Evolutionary conservation across 2,888 invertebrate species (phyloP).

Genomic region (Rhodophaea formosa): DNA sequence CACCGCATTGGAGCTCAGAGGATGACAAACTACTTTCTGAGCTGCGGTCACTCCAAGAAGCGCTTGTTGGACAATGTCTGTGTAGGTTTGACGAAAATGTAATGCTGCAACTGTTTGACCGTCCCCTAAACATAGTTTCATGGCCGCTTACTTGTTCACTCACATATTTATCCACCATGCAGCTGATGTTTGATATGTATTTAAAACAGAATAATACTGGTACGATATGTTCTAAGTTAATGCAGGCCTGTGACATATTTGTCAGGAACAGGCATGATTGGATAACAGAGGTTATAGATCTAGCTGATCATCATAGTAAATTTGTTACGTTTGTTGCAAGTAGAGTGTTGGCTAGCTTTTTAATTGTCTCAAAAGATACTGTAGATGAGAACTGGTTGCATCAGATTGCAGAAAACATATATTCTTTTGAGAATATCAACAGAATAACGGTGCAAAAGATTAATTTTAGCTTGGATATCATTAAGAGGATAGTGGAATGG

Average conservation of each 20-base stretch:
- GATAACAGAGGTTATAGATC: conserved; percentile 90
- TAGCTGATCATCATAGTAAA: conserved; percentile 89
- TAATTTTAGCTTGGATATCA: conserved; percentile 91
- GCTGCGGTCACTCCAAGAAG: conserved; percentile 83
- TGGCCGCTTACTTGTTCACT: conserved; percentile 80
- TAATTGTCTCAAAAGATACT: conserved; percentile 91
- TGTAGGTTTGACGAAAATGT: conserved; percentile 88
- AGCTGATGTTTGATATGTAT: conserved; percentile 91
- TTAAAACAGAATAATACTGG: conserved; percentile 91
- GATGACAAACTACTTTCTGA: conserved; percentile 73
- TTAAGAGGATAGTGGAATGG: conserved; percentile 93
- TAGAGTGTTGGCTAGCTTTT: conserved; percentile 89
- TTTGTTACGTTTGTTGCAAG: conserved; percentile 91
- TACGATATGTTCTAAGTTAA: conserved; percentile 89
- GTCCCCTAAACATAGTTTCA: conserved; percentile 74
- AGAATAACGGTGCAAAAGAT: conserved; percentile 87
- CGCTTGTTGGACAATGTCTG: conserved; percentile 88
- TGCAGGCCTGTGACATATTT: conserved; percentile 89
- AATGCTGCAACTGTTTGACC: conserved; percentile 86
- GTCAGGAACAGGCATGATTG: conserved; percentile 91
- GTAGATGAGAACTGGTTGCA: conserved; percentile 91
- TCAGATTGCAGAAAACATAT: conserved; percentile 87
- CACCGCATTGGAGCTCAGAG: conserved; percentile 58
- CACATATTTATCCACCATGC: conserved; percentile 91
- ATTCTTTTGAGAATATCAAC: conserved; percentile 83